Percentiles rank a stretch among this genome's conserved stretches.
These are phyloP conservation scores for Enteromius fasciolatus DNA, from an alignment of 2,797 vertebrate species.

Conservation along the genomic window DNA sequence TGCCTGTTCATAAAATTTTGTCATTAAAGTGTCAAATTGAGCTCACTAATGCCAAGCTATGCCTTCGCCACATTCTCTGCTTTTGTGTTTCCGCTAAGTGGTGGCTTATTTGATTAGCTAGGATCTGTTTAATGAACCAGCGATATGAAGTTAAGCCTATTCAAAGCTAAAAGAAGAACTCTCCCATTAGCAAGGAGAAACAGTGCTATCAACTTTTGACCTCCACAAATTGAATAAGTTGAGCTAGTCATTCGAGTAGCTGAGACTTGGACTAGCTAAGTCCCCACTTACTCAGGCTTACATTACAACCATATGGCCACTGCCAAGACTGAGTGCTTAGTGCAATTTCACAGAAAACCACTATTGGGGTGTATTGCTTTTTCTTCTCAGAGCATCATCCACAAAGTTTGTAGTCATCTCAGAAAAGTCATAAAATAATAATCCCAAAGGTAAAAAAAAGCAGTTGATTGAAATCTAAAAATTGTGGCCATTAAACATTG, in stretches of 20 bases:
- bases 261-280: slow-evolving; percentile 60
- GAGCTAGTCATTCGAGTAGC: slow-evolving; percentile 55
- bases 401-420: slow-evolving; percentile 19
- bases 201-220: slow-evolving; percentile 67
- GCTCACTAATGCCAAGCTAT: slow-evolving; percentile 43
- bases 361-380: slow-evolving; percentile 18
- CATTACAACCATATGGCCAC: slow-evolving; percentile 62
- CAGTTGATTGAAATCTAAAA: slow-evolving; percentile 66
- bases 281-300: slow-evolving; percentile 45
- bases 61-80: slow-evolving; percentile 41
- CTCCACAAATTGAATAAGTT: slow-evolving; percentile 66
- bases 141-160: slow-evolving; percentile 57
- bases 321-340: slow-evolving; percentile 21
- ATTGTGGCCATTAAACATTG: slow-evolving; percentile 71
- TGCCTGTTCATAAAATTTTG: slow-evolving; percentile 37
- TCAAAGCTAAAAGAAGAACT: slow-evolving; percentile 61
- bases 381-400: slow-evolving; percentile 5
- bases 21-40: slow-evolving; percentile 55
- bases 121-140: slow-evolving; percentile 56
- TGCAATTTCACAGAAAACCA: slow-evolving; percentile 42
- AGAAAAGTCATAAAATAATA: slow-evolving; percentile 67
- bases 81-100: slow-evolving; percentile 50
- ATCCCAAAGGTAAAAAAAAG: slow-evolving; percentile 64
- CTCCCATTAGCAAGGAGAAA: slow-evolving; percentile 61
- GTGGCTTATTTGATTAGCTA: slow-evolving; percentile 63